Evolutionary conservation across 1,140 invertebrate species (phyloP).

Genomic region (Palaemon carinicauda): DNA sequence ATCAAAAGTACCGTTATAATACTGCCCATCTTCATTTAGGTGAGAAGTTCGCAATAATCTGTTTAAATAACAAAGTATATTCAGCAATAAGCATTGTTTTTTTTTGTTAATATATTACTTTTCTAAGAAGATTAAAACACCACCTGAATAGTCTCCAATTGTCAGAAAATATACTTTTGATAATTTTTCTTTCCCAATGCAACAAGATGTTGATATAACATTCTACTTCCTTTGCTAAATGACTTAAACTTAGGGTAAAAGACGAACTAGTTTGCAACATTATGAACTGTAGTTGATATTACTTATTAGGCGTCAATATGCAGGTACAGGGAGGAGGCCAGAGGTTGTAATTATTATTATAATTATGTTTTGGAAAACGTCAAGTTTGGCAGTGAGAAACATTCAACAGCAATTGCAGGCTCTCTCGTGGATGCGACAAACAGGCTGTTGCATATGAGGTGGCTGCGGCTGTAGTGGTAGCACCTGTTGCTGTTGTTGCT

Average conservation of each 20-base stretch:
- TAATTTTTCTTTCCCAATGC: neutral
- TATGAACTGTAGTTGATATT: no score
- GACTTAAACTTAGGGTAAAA: no score
- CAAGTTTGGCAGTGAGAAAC: conserved; percentile 17
- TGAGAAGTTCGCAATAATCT: no score
- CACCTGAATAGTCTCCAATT: neutral
- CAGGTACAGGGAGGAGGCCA: no score
- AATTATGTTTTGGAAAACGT: neutral
- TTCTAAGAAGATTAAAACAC: neutral
- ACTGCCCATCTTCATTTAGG: no score
- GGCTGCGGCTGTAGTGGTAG: conserved; percentile 12
- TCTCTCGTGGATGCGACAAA: conserved; percentile 58
- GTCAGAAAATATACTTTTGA: no score
- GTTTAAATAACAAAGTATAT: neutral
- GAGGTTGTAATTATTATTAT: no score
- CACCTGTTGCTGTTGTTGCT: conserved; percentile 35
- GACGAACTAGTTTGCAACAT: no score
- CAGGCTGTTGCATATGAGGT: conserved; percentile 54
- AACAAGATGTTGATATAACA: neutral
- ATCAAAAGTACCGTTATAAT: no score
- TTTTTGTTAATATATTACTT: no score
- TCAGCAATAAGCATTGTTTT: neutral
- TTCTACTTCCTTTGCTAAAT: no score
- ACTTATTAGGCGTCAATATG: no score
- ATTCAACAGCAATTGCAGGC: conserved; percentile 60